These are phyloP conservation scores for Anastatus disparis DNA, from an alignment of 1,140 invertebrate species.

Conservation along the genomic window DNA sequence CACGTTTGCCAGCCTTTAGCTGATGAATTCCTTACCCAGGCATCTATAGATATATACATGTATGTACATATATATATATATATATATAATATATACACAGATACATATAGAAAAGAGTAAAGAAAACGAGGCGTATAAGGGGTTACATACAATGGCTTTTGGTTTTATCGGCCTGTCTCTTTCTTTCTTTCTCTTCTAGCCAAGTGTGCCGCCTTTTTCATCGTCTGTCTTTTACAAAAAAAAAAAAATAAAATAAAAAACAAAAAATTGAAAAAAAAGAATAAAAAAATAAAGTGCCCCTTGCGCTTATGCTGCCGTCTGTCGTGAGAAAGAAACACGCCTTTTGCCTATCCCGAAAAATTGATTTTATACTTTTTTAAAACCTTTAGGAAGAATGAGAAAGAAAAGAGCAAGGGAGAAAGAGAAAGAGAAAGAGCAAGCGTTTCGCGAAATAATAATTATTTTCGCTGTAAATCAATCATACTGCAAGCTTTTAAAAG, in stretches of 20 bases:
- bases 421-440: not conserved
- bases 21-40: constrained; percentile 65
- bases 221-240: constrained; percentile 39
- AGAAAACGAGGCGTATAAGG: constrained; percentile 15
- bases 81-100: too few species aligned
- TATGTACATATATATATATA: too few species aligned
- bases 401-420: not conserved
- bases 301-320: constrained; percentile 8
- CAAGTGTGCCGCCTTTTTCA: constrained; percentile 39
- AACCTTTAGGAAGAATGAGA: not conserved
- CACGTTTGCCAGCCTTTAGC: constrained; percentile 65
- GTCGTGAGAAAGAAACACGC: constrained; percentile 43
- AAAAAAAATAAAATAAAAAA: too few species aligned
- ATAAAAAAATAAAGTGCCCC: too few species aligned
- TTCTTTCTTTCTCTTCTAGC: constrained; percentile 14
- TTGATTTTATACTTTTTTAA: constrained; percentile 42
- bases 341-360: constrained; percentile 39
- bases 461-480: constrained; percentile 44
- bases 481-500: constrained; percentile 39
- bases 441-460: constrained; percentile 43
- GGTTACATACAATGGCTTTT: constrained; percentile 27
- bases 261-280: too few species aligned
- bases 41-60: constrained; percentile 43
- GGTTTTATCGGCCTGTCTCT: constrained; percentile 28
- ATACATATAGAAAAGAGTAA: too few species aligned